Conservation (phyloP, 2,888 invertebrate species). For the Tanytarsus gracilentus region DNA sequence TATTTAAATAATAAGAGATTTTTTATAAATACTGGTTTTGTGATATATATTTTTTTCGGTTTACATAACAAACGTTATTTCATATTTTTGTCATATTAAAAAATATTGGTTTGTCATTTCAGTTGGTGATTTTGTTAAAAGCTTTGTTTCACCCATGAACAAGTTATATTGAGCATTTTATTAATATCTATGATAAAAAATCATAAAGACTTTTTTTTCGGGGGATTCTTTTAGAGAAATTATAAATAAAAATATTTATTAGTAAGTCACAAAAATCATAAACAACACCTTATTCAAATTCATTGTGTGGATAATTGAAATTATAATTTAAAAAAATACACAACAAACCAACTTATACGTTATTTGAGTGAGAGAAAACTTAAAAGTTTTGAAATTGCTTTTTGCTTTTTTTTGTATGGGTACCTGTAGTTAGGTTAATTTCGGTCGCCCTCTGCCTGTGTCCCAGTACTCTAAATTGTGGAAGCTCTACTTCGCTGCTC, state of each 20-base stretch:
- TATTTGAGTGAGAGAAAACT: neutral
- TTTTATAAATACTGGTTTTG: neutral
- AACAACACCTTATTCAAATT: no score
- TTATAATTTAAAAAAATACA: no score
- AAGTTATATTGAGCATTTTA: neutral
- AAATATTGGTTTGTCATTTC: constrained; percentile 27
- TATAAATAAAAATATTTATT: neutral
- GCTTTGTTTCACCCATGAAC: constrained; percentile 25
- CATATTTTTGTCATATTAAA: constrained; percentile 30
- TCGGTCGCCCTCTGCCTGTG: constrained; percentile 90
- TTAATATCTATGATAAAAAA: neutral
- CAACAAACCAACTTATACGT: no score
- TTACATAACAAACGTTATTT: constrained; percentile 2
- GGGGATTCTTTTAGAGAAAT: neutral
- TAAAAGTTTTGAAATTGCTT: neutral
- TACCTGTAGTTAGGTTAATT: constrained; percentile 94
- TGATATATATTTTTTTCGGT: neutral
- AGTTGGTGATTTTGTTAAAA: constrained; percentile 29
- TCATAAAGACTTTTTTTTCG: neutral
- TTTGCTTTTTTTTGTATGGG: constrained; percentile 41
- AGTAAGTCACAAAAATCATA: no score
- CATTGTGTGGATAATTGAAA: no score
- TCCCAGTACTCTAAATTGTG: constrained; percentile 94
- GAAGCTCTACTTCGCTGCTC: constrained; percentile 90
- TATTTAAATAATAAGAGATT: neutral